These are phyloP conservation scores for Idaea aversata DNA, from an alignment of 2,888 invertebrate species.

Conservation along the genomic window DNA sequence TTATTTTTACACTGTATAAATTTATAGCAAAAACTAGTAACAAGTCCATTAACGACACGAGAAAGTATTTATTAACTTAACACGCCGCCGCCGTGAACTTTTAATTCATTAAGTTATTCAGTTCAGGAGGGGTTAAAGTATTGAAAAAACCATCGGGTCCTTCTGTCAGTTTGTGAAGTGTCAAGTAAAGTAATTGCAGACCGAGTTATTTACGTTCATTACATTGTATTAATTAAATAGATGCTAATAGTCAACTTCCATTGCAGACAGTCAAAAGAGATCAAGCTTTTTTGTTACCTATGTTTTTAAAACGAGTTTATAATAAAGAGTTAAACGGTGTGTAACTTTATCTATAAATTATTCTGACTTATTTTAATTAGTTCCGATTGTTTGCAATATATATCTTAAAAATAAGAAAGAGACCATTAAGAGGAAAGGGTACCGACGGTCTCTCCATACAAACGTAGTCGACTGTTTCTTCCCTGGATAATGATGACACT, in stretches of 20 bases:
- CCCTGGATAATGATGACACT: no score
- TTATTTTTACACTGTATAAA: background rate
- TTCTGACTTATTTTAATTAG: background rate
- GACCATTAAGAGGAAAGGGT: no score
- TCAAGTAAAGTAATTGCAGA: conserved; percentile 19
- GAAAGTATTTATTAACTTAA: conserved; percentile 16
- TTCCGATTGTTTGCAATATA: background rate
- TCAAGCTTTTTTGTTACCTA: background rate
- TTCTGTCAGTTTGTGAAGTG: conserved; percentile 5
- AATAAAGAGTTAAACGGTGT: background rate
- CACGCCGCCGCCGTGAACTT: conserved; percentile 2
- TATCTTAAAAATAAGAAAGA: background rate
- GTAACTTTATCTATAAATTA: background rate
- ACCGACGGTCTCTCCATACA: no score
- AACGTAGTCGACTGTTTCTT: no score
- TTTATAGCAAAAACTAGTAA: background rate
- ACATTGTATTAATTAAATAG: conserved; percentile 37
- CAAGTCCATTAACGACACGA: conserved; percentile 7
- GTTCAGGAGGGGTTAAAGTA: background rate
- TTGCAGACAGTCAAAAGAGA: background rate
- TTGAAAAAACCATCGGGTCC: background rate
- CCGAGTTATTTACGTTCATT: conserved; percentile 9
- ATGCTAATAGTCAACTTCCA: conserved; percentile 56
- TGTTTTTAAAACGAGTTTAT: background rate
- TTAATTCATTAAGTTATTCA: background rate